Conservation (phyloP, 2,797 vertebrate species). For the Limosa lapponica region DNA sequence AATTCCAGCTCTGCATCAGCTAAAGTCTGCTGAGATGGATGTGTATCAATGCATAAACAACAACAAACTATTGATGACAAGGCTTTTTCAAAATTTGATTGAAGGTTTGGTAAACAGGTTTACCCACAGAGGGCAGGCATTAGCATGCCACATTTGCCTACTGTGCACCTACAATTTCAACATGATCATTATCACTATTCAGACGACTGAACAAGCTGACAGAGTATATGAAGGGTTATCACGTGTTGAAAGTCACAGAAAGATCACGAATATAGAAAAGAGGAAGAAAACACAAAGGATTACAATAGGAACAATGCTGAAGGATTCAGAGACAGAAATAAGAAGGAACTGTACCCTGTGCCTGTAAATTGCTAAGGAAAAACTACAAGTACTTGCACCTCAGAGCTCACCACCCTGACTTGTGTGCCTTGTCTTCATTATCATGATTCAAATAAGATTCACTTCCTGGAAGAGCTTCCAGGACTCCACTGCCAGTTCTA, state of each 20-base stretch:
- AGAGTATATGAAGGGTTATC: background rate
- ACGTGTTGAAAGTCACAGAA: accelerated
- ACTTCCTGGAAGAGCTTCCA: background rate
- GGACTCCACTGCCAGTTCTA: background rate
- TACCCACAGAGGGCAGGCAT: background rate
- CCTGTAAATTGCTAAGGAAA: background rate
- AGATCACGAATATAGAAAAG: background rate
- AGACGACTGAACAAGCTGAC: background rate
- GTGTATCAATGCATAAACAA: background rate
- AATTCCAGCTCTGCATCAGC: background rate
- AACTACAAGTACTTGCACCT: background rate
- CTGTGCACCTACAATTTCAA: background rate
- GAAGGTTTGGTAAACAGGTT: background rate
- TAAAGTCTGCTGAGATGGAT: background rate
- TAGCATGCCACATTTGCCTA: accelerated
- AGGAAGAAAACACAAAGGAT: accelerated
- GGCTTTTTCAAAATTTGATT: background rate
- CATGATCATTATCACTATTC: accelerated
- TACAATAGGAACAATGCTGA: background rate
- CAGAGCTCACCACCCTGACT: background rate
- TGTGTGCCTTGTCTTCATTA: background rate
- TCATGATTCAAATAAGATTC: accelerated
- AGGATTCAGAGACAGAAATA: background rate
- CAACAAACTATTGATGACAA: background rate
- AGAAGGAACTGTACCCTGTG: background rate